A percentile compares a stretch with the other conserved stretches of the same genome.
phyloP scores from a whole-genome alignment of 2,888 invertebrate species.

The Hypomecis atomaria region DNA sequence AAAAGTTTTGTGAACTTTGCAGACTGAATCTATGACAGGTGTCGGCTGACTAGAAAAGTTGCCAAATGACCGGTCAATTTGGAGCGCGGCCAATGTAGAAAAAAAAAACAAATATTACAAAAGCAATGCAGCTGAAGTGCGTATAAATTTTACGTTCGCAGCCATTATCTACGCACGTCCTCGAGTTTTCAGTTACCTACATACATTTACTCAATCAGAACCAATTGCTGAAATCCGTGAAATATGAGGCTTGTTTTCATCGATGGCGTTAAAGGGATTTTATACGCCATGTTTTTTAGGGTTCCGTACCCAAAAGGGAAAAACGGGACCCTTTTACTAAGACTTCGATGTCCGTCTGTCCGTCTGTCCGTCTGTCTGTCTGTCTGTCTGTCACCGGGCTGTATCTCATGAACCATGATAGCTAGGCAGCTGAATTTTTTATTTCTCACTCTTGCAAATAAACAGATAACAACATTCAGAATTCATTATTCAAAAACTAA shows the following conservation, averaged over 20 bases:
- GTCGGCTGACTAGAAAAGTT: constrained; percentile 62
- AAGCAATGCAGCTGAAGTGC: constrained; percentile 48
- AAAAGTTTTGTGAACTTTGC: constrained; percentile 53
- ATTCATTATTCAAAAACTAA: too few relatives aligned
- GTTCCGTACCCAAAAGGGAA: too few relatives aligned
- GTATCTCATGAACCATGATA: too few relatives aligned
- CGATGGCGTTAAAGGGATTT: constrained; percentile 53
- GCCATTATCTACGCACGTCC: constrained; percentile 36
- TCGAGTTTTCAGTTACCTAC: constrained; percentile 31
- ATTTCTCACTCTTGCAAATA: too few relatives aligned
- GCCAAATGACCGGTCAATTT: constrained; percentile 77
- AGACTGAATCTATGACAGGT: constrained; percentile 70
- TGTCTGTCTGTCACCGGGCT: too few relatives aligned
- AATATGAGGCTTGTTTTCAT: constrained; percentile 28
- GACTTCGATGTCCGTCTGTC: too few relatives aligned
- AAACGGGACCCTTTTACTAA: too few relatives aligned
- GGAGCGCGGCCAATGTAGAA: constrained; percentile 62
- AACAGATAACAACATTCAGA: too few relatives aligned
- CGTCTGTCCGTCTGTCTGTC: too few relatives aligned
- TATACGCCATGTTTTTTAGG: too few relatives aligned
- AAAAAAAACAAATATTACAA: constrained; percentile 48
- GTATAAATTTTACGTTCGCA: constrained; percentile 41
- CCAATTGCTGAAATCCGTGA: constrained; percentile 29
- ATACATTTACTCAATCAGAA: constrained; percentile 34
- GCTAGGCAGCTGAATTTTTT: too few relatives aligned